These are phyloP conservation scores for Neoniphon sammara DNA, from an alignment of 2,797 vertebrate genomes.

Conservation along the genomic window DNA sequence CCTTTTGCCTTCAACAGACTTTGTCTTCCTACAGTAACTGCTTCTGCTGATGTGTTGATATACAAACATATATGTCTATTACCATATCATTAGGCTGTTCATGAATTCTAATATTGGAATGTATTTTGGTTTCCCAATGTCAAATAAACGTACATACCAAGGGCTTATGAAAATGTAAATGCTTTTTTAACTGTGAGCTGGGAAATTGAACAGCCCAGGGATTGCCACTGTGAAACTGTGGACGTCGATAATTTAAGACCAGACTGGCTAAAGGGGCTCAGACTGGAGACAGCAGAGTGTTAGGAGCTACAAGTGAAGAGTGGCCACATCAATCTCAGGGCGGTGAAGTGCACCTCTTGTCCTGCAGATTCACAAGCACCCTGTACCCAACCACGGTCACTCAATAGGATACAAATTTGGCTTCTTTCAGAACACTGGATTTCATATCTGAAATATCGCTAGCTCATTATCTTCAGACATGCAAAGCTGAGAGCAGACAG, in stretches of 20 bases:
- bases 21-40: neutral
- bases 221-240: slow-evolving; percentile 29
- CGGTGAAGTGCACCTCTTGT: slow-evolving; percentile 25
- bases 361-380: slow-evolving; percentile 24
- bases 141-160: slow-evolving; percentile 10
- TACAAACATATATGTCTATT: slow-evolving; percentile 18
- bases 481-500: slow-evolving; percentile 16
- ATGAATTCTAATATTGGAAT: slow-evolving; percentile 35
- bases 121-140: slow-evolving; percentile 53
- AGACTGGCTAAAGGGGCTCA: slow-evolving; percentile 32
- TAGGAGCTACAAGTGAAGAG: slow-evolving; percentile 28
- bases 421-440: slow-evolving; percentile 24
- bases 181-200: slow-evolving; percentile 34
- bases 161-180: slow-evolving; percentile 47
- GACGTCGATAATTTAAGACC: slow-evolving; percentile 45
- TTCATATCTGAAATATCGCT: slow-evolving; percentile 42
- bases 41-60: neutral
- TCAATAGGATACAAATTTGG: slow-evolving; percentile 13
- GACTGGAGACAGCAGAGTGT: slow-evolving; percentile 23
- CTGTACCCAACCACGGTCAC: slow-evolving; percentile 23
- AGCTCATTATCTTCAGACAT: slow-evolving; percentile 37
- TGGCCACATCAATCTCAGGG: slow-evolving; percentile 1
- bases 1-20: slow-evolving; percentile 24
- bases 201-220: slow-evolving; percentile 28
- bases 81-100: slow-evolving; percentile 53